phyloP scores from a whole-genome alignment of 2,797 vertebrate species.

The Chelidonichthys spinosus region DNA sequence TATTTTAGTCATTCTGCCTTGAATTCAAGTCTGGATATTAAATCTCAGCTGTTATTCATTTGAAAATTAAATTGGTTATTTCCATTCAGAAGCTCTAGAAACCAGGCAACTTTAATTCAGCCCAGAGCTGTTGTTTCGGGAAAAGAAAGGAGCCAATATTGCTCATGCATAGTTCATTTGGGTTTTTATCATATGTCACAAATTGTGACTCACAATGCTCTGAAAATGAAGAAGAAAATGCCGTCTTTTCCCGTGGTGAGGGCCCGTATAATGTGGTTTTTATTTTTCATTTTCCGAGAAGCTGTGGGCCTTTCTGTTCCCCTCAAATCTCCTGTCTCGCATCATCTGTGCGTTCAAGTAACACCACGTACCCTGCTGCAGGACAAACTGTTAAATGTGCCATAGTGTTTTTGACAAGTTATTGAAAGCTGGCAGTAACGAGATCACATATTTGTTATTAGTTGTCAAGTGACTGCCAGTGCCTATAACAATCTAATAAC shows the following conservation, averaged over 20 bases:
- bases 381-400: neutral
- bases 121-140: neutral
- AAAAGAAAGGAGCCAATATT: conserved; percentile 14
- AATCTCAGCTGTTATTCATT: neutral
- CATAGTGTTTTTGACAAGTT: neutral
- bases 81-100: conserved; percentile 3
- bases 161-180: conserved; percentile 9
- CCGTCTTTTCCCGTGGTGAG: conserved; percentile 8
- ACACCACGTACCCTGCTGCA: neutral
- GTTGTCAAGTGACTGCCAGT: conserved; percentile 1
- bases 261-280: conserved; percentile 14
- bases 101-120: conserved; percentile 12
- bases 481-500: neutral
- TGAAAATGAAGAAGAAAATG: conserved; percentile 40
- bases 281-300: conserved; percentile 22
- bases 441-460: neutral
- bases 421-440: neutral
- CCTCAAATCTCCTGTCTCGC: conserved; percentile 3
- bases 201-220: conserved; percentile 12
- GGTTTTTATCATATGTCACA: conserved; percentile 29
- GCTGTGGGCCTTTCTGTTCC: conserved; percentile 3
- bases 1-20: conserved; percentile 15
- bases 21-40: neutral
- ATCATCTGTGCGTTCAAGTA: neutral
- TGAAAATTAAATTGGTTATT: neutral